Percentiles rank a stretch among this genome's conserved stretches.
Evolutionary conservation across 2,888 invertebrate species (phyloP).

Genomic region (Andrena hattorfiana): DNA sequence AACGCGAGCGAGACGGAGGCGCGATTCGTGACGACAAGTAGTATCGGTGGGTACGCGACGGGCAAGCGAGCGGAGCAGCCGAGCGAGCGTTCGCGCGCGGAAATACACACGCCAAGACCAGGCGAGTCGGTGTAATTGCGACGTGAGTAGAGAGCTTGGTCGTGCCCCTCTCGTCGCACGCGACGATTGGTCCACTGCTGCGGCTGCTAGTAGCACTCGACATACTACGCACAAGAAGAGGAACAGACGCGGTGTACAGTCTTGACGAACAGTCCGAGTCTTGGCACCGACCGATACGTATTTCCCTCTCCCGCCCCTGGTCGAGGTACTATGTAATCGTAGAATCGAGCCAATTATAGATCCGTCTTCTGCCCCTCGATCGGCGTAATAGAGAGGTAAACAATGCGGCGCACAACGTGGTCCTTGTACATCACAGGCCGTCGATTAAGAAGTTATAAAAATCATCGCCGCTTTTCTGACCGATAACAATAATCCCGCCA

Average conservation of each 20-base stretch:
- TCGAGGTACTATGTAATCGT: slow-evolving; percentile 29
- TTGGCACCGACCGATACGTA: slow-evolving; percentile 36
- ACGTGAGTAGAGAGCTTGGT: slow-evolving; percentile 62
- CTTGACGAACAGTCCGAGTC: slow-evolving; percentile 69
- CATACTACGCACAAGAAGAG: slow-evolving; percentile 75
- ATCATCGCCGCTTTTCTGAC: neutral
- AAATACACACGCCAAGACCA: neutral
- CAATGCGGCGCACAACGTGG: neutral
- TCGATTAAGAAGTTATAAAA: neutral
- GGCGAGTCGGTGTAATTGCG: slow-evolving; percentile 61
- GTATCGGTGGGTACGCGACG: slow-evolving; percentile 42
- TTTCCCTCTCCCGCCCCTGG: slow-evolving; percentile 4
- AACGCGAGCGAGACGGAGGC: slow-evolving; percentile 46
- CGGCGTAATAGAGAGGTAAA: slow-evolving; percentile 7
- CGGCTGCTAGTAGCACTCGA: slow-evolving; percentile 53
- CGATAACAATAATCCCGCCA: slow-evolving; percentile 1
- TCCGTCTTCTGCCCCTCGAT: neutral
- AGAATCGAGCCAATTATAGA: slow-evolving; percentile 48
- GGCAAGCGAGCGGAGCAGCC: neutral
- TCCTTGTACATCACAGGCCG: neutral
- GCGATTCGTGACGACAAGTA: slow-evolving; percentile 48
- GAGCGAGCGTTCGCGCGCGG: slow-evolving; percentile 1
- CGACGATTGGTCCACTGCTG: slow-evolving; percentile 75
- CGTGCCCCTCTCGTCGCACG: slow-evolving; percentile 77
- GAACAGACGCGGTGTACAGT: slow-evolving; percentile 70